Evolutionary conservation across 2,888 invertebrate genomes (phyloP), one percentile per base, ranked within the genome.

Genomic region (Antheraea yamamai): DNA sequence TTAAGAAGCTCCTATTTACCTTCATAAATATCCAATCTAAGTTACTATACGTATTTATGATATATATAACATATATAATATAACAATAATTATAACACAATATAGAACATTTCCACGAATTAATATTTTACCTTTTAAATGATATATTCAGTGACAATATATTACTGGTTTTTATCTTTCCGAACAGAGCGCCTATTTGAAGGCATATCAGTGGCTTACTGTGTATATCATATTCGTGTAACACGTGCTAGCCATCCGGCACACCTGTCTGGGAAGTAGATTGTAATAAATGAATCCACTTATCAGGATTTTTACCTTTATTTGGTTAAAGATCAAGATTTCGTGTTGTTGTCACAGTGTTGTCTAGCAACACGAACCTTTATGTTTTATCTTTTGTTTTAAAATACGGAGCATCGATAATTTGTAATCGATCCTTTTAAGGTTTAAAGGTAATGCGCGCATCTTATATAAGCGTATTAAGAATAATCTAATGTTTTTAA

Each of bases 201-300:
- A 61, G 8, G 10, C 64, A 71, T 71, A 18, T 18, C 18, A 68
- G 64, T 64, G 35, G 18, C 52, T 2, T 75, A 73, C 75, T 23
- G 73, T 73, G 20, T 52, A 30, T 47, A 73, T 68, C 35, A 23
- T 66, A 68, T 39, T 52, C 20, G 74, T 77, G 75, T 74, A 82
- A 87, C 89, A 88, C 89, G 90, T 88, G 87, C 88, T 84, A 76
- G 81, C 84, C 84, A 86, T 89, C 88, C 89, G 89, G 88, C 85
- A 88, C 89, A 90, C 90, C 90, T 91, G 90, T 84, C 83, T 84
- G 83, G 82, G 82, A 83, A 82, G 83, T 81, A 80, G 79, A 82
- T 84, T 80, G 81, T 87, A 85, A 88, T 83, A 83, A 88, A 88
- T 88, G 78, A 79, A 79, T 79, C 81, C 82, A 81, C 79, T 86